Evolutionary conservation across 1,140 invertebrate genomes (phyloP).

Genomic region (Platyura marginata): DNA sequence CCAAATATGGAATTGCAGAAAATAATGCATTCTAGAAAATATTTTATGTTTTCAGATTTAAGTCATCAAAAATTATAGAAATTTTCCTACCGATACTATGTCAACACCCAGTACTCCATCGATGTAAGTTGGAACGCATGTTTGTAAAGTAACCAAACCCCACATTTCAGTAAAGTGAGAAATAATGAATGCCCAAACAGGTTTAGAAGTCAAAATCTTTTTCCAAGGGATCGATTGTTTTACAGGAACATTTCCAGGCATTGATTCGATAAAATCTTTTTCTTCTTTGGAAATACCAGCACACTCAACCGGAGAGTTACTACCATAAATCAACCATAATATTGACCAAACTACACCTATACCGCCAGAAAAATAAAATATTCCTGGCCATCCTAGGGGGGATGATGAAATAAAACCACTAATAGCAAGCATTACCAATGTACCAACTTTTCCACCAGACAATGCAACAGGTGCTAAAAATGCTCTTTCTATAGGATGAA

Average conservation of each 20-base stretch:
- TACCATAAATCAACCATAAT: slow-evolving; percentile 40
- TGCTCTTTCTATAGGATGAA: slow-evolving; percentile 36
- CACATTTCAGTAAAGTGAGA: slow-evolving; percentile 81
- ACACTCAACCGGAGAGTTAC: slow-evolving; percentile 41
- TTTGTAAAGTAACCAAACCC: slow-evolving; percentile 87
- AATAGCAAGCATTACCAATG: slow-evolving; percentile 49
- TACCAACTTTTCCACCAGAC: slow-evolving; percentile 50
- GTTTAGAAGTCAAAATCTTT: slow-evolving; percentile 51
- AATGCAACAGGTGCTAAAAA: slow-evolving; percentile 37
- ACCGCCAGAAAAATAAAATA: slow-evolving; percentile 59
- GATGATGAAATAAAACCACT: slow-evolving; percentile 45
- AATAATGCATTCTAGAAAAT: no score
- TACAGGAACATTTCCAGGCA: slow-evolving; percentile 12
- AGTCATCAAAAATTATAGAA: no score
- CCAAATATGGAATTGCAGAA: no score
- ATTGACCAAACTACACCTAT: slow-evolving; percentile 37
- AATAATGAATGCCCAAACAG: slow-evolving; percentile 68
- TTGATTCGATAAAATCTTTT: slow-evolving; percentile 36
- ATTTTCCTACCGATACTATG: no score
- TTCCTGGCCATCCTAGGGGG: slow-evolving; percentile 48
- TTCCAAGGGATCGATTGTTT: slow-evolving; percentile 43
- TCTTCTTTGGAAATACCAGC: slow-evolving; percentile 36
- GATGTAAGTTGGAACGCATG: slow-evolving; percentile 83
- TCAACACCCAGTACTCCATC: slow-evolving; percentile 62
- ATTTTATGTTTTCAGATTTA: no score